Base-by-base conservation (phyloP, 2,797 vertebrate genomes). In the Phalanger gymnotis region DNA sequence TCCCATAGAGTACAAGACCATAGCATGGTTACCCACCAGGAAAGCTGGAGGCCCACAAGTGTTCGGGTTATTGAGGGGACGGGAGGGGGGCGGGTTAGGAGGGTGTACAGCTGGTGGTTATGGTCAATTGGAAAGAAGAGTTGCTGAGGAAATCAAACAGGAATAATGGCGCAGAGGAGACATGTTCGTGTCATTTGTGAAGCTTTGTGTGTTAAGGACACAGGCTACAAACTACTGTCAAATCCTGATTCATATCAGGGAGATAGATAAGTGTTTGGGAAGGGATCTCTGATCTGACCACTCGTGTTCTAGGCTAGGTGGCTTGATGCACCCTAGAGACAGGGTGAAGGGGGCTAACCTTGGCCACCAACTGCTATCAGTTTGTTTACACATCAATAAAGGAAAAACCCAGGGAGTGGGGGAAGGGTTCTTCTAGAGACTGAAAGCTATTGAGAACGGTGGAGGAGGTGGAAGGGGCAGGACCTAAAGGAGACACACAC, bases 1-100 rank as follows among this genome's bases (percentile, higher is more conserved):
- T 96, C 97, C 89, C 93, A 89, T 97, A 97, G 97, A 89, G 96
- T 95, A 96, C 96, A 90, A 47, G 94, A 87, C 34, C 91, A 92
- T 90, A 47, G 73, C 95, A 95, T 56, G 91, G 56, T 94, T n/a
- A 92, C 97, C 97, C 97, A 96, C 96, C 96, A 51, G 96, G 61
- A 92, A 91, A 90, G 97, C 94, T 97, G 91, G 28, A 97, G 89
- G 90, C 90, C 89, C 95, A 98, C 96, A 96, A 96, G 97, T 96
- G 94, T 96, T 98, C 94, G 94, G 95, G 94, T 94, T 57, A 94
- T 40, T 10, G 91, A 94, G 93, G 95, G 96, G 53, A 95, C 90
- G 96, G 96, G 81, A 95, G 96, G 96, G 94, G 95, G 92, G 95
- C 96, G 97, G 51, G 25, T 53, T 31, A 30, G 52, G 14, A 27